Evolutionary conservation across 2,113 vertebrate species (phyloP), one percentile per base, ranked within the genome.

Genomic region (Brachyhypopomus occidentalis): DNA sequence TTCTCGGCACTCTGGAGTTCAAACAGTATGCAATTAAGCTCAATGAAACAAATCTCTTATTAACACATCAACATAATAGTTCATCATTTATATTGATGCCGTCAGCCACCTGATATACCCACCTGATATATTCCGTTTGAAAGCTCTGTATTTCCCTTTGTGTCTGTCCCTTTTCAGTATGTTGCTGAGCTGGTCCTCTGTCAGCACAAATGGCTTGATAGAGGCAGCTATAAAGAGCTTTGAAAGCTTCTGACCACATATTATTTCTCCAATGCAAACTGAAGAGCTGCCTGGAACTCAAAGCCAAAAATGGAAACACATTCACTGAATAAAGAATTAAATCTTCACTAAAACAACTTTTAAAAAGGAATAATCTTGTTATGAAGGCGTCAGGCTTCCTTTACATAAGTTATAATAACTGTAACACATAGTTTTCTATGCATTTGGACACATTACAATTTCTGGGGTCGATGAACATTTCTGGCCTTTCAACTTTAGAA

Each of bases 151-250:
- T 82, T 83, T 83, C 81, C 56, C 25, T 76, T 30, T 82, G 74
- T 74, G 14, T 83, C 69, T 86, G 23, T 23, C 56, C 75, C 55
- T 76, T 90, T 77, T 77, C 60, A 83, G 67, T 84, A 75, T 79
- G 87, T 72, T 90, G 87, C 88, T 90, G 88, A 92, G 89, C 82
- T 86, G 74, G 86, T 86, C 63, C 70, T 88, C 89, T 78, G 67
- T 79, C 75, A 82, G 86, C 71, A 80, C 85, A 84, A 90, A 90
- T 87, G 86, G 83, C 80, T 72, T 41, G 85, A 85, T 89, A 87
- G 88, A 89, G 86, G 85, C 82, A 79, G 81, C 81, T 83, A 81
- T 87, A 88, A 88, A 91, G 89, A 86, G 83, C 85, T 56, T 78
- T 74, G 79, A 85, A 87, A 78, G 81, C 80, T 85, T 71, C 83